A percentile compares a stretch with the other conserved stretches of the same genome.
phyloP scores from a whole-genome alignment of 1,140 invertebrate species.

The Papilio xuthus region DNA sequence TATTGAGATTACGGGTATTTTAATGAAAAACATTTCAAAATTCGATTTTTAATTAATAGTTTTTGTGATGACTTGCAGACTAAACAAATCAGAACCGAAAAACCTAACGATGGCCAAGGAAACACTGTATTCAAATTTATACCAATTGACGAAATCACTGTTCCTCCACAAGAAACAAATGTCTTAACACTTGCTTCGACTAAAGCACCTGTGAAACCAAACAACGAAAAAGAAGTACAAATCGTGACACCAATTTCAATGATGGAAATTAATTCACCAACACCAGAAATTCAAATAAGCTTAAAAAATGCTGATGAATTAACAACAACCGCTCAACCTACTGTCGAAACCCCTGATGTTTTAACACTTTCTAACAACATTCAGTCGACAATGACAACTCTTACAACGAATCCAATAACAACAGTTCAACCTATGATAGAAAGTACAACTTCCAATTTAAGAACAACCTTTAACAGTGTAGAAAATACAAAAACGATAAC shows the following conservation, averaged over 20 bases:
- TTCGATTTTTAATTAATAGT: conserved; percentile 41
- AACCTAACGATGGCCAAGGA: conserved; percentile 67
- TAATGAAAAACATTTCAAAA: neutral
- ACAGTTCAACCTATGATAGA: conserved; percentile 41
- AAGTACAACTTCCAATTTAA: conserved; percentile 39
- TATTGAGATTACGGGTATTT: neutral
- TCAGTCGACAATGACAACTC: conserved; percentile 31
- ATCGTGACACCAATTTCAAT: conserved; percentile 47
- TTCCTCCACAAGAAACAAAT: conserved; percentile 68
- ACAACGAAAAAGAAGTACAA: conserved; percentile 50
- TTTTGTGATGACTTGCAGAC: conserved; percentile 71
- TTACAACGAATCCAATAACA: conserved; percentile 36
- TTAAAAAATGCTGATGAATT: conserved; percentile 48
- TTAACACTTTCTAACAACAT: conserved; percentile 29
- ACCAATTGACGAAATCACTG: conserved; percentile 76
- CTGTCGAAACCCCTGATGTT: conserved; percentile 46
- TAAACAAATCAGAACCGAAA: conserved; percentile 80
- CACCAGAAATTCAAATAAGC: conserved; percentile 61
- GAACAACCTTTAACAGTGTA: conserved; percentile 40
- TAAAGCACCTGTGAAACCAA: conserved; percentile 55
- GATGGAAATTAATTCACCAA: conserved; percentile 58
- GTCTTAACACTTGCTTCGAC: conserved; percentile 74
- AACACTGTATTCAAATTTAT: conserved; percentile 78
- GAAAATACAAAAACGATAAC: conserved; percentile 46
- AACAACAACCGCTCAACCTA: conserved; percentile 53